phyloP scores from a whole-genome alignment of 2,888 invertebrate species.

The Siphonodentalium dalli region DNA sequence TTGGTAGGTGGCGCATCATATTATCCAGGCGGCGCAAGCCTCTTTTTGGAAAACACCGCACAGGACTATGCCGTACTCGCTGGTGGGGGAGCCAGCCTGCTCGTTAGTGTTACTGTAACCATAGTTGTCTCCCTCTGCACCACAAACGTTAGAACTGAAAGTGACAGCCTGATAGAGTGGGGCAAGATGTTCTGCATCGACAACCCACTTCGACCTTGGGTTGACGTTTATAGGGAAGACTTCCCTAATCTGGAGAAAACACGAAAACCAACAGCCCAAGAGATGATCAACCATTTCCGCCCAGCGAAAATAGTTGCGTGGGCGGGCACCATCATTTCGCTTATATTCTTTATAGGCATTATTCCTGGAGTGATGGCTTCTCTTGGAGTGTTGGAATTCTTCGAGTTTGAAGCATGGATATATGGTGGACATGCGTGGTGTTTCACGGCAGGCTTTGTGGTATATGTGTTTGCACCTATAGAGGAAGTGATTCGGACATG shows the following conservation, averaged over 20 bases:
- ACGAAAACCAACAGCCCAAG: slow-evolving; percentile 33
- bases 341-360: slow-evolving; percentile 37
- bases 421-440: slow-evolving; percentile 38
- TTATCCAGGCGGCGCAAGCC: slow-evolving; percentile 38
- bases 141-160: slow-evolving; percentile 30
- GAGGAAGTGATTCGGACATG: slow-evolving; percentile 41
- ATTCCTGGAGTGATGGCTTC: slow-evolving; percentile 45
- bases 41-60: slow-evolving; percentile 44
- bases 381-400: slow-evolving; percentile 36
- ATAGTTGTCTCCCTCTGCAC: slow-evolving; percentile 49
- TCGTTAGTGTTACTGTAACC: slow-evolving; percentile 41
- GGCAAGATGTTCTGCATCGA: slow-evolving; percentile 45
- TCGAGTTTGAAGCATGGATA: slow-evolving; percentile 41
- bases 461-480: slow-evolving; percentile 39
- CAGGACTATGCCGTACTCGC: slow-evolving; percentile 45
- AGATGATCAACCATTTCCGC: slow-evolving; percentile 39
- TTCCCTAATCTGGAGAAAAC: slow-evolving; percentile 34
- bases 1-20: slow-evolving; percentile 39
- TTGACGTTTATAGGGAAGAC: slow-evolving; percentile 40
- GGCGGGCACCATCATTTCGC: slow-evolving; percentile 37
- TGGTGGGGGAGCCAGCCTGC: slow-evolving; percentile 43
- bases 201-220: slow-evolving; percentile 50
- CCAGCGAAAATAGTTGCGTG: slow-evolving; percentile 42
- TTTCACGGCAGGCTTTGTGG: slow-evolving; percentile 41
- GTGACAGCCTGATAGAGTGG: slow-evolving; percentile 40